A percentile compares a stretch with the other conserved stretches of the same genome.
These are phyloP conservation scores for Thalassaphorura encarpata DNA, from an alignment of 1,140 invertebrate genomes.

Conservation along the genomic window DNA sequence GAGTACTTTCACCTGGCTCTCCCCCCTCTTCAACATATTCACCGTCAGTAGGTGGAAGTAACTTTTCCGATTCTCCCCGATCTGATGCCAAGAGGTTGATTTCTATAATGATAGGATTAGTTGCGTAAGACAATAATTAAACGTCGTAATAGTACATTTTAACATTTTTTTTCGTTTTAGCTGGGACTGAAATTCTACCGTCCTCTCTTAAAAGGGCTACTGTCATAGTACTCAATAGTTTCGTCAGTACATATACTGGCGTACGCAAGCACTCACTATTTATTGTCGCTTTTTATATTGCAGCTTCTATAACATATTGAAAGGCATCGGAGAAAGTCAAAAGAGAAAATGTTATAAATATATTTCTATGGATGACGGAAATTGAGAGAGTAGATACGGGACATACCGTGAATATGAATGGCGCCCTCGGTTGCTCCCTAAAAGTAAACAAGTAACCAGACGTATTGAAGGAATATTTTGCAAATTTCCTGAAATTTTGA, in stretches of 20 bases:
- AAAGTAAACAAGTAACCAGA: not conserved
- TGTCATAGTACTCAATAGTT: too few relatives aligned
- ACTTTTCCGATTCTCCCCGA: not conserved
- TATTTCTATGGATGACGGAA: too few relatives aligned
- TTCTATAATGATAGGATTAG: slow-evolving; percentile 16
- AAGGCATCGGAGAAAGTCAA: too few relatives aligned
- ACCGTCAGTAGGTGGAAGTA: not conserved
- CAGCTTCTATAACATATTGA: too few relatives aligned
- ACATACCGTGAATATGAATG: slow-evolving; percentile 71
- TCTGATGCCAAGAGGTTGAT: slow-evolving; percentile 12
- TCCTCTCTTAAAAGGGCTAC: not conserved
- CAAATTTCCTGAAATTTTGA: not conserved
- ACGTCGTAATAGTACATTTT: too few relatives aligned
- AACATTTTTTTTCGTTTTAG: too few relatives aligned
- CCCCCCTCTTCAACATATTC: slow-evolving; percentile 5
- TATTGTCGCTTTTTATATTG: too few relatives aligned
- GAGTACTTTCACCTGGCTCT: slow-evolving; percentile 1
- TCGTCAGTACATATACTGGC: too few relatives aligned
- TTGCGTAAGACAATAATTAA: too few relatives aligned
- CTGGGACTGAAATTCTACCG: not conserved
- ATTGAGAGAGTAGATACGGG: not conserved
- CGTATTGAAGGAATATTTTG: not conserved
- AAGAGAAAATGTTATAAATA: too few relatives aligned
- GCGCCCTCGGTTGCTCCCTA: slow-evolving; percentile 70
- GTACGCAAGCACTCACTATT: too few relatives aligned